Conservation (phyloP, 1,140 invertebrate genomes). For the Drosophila santomea region DNA sequence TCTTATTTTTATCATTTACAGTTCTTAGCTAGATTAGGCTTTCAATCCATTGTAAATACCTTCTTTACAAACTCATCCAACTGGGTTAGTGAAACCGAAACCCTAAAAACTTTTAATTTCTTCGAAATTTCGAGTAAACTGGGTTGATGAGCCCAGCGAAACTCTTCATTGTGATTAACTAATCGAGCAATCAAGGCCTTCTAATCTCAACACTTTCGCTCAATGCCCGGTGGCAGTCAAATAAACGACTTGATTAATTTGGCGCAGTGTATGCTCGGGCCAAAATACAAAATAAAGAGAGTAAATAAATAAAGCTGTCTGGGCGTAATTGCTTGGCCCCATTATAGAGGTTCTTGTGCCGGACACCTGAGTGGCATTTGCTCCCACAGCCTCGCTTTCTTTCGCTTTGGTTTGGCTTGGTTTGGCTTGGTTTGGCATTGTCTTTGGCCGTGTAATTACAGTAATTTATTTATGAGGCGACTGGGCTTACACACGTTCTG, state of each 20-base stretch:
- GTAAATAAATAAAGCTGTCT: conserved; percentile 61
- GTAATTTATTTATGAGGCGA: conserved; percentile 70
- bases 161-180: conserved; percentile 50
- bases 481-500: conserved; percentile 62
- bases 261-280: conserved; percentile 51
- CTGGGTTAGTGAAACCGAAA: conserved; percentile 65
- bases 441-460: conserved; percentile 58
- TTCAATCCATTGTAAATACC: conserved; percentile 26
- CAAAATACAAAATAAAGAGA: conserved; percentile 10
- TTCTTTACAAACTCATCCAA: conserved; percentile 12
- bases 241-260: conserved; percentile 73
- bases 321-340: conserved; percentile 77
- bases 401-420: conserved; percentile 24
- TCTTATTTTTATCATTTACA: conserved; percentile 5
- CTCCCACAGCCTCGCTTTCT: conserved; percentile 78
- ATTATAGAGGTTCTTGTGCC: conserved; percentile 60
- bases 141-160: conserved; percentile 32
- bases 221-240: conserved; percentile 1
- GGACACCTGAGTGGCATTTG: conserved; percentile 69
- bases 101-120: conserved; percentile 60
- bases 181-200: conserved; percentile 49
- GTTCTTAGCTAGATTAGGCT: conserved; percentile 4
- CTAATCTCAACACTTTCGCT: conserved; percentile 64
- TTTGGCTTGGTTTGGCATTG: conserved; percentile 18
- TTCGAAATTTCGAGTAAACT: conserved; percentile 15